Evolutionary conservation across 1,140 invertebrate genomes (phyloP), one percentile per base, ranked within the genome.

Genomic region (Habropoda laboriosa): DNA sequence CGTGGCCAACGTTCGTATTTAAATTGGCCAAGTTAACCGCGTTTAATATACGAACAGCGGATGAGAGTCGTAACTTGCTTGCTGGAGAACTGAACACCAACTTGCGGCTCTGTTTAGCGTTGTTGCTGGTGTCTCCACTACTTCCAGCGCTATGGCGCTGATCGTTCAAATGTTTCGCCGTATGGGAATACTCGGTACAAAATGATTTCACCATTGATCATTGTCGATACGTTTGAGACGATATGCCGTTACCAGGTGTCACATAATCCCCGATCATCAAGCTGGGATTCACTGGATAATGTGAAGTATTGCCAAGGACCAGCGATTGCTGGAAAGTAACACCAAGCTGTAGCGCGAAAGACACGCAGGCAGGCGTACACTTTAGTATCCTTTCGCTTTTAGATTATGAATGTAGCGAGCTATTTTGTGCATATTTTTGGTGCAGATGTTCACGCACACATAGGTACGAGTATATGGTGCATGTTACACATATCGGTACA

Each of bases 221-320:
- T 92, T 94, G 93, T 47, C 93, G 91, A 88, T 93, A 94, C 55
- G 91, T 76, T 76, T 94, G 93, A 72, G 93, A 92, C 61, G 94
- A 90, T 80, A 94, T 93, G 40, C 93, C 93, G 85, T 92, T 94
- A 30, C 93, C 94, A 45, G 95, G 94, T 71, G 95, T 94, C 68
- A 95, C 95, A 90, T 97, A 97, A 90, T 97, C 96, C 71, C 96
- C 96, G 86, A 96, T 97, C 96, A 97, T 96, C 86, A 96, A 93
- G 90, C 95, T 96, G 89, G 95, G 95, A 92, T 95, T 96, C 80
- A 96, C 95, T 78, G 96, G 95, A 87, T 95, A 96, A 88, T 95
- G 94, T 27, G 93, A 93, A 24, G 94, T 93, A 81, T 95, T 95
- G 82, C 94, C 94, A 90, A 96, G 93, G 57, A 95, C 94, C 89